Conservation (phyloP, 2,797 vertebrate genomes). For the Alca torda region DNA sequence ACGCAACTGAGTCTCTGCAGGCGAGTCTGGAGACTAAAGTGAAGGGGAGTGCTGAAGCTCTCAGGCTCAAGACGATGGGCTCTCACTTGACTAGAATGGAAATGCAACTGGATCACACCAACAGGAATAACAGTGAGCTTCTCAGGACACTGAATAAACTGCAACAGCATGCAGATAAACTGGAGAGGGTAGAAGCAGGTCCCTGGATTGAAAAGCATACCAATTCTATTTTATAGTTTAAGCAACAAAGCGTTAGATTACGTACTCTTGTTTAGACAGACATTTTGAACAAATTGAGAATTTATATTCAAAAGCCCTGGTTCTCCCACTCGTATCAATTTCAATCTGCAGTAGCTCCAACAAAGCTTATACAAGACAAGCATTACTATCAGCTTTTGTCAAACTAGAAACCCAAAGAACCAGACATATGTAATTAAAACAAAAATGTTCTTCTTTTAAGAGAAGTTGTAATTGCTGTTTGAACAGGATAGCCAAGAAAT, state of each 20-base stretch:
- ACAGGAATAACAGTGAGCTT: conserved; percentile 78
- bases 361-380: not conserved
- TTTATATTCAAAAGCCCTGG: not conserved
- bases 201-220: not conserved
- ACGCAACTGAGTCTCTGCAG: conserved; percentile 80
- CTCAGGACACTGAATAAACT: conserved; percentile 78
- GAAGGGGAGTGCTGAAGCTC: conserved; percentile 77
- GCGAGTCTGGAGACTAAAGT: conserved; percentile 80
- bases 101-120: conserved; percentile 79
- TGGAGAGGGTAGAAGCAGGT: not conserved
- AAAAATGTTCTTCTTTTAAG: not conserved
- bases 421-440: not conserved
- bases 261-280: not conserved
- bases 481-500: not conserved
- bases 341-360: not conserved
- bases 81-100: conserved; percentile 81
- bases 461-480: not conserved
- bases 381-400: not conserved
- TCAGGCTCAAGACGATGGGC: conserved; percentile 81
- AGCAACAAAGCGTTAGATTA: not conserved
- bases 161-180: conserved; percentile 79
- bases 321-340: conserved; percentile 20
- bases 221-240: not conserved
- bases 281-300: not conserved
- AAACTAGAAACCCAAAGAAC: not conserved